Percentiles rank a stretch among this genome's conserved stretches.
phyloP scores from a whole-genome alignment of 2,888 invertebrate species.

The Tethea ocularis region DNA sequence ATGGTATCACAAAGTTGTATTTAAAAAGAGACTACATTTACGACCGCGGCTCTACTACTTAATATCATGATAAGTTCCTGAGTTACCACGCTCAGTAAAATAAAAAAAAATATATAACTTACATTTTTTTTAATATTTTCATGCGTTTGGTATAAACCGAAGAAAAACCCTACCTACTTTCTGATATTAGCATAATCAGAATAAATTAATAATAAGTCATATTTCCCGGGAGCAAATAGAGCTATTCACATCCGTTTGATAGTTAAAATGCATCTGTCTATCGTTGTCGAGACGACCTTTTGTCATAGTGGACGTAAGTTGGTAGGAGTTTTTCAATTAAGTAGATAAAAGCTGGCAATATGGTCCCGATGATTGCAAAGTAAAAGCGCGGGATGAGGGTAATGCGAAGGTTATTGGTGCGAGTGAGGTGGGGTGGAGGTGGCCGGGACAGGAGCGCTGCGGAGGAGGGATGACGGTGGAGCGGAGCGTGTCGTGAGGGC shows the following conservation, averaged over 20 bases:
- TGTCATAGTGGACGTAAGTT: conserved; percentile 20
- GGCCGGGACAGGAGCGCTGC: conserved; percentile 8
- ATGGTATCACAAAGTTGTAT: too few relatives aligned
- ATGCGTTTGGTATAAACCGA: too few relatives aligned
- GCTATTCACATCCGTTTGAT: not conserved
- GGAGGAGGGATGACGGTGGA: conserved; percentile 13
- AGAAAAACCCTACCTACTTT: too few relatives aligned
- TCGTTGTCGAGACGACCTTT: not conserved
- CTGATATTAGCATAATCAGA: too few relatives aligned
- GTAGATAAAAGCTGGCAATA: conserved; percentile 27
- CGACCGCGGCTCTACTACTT: too few relatives aligned
- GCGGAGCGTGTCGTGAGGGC: conserved; percentile 24
- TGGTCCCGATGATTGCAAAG: conserved; percentile 31
- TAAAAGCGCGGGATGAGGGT: conserved; percentile 27
- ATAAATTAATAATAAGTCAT: conserved; percentile 12
- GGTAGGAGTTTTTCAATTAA: conserved; percentile 21
- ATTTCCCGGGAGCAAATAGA: not conserved
- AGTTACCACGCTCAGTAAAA: too few relatives aligned
- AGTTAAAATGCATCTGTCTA: not conserved
- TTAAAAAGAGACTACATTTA: too few relatives aligned
- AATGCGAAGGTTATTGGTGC: conserved; percentile 24
- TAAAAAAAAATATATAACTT: too few relatives aligned
- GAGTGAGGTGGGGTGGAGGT: conserved; percentile 16
- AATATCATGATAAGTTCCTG: too few relatives aligned
- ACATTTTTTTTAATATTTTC: too few relatives aligned